Base-by-base conservation (phyloP, 2,113 vertebrate species). In the Rhipidura dahli region DNA sequence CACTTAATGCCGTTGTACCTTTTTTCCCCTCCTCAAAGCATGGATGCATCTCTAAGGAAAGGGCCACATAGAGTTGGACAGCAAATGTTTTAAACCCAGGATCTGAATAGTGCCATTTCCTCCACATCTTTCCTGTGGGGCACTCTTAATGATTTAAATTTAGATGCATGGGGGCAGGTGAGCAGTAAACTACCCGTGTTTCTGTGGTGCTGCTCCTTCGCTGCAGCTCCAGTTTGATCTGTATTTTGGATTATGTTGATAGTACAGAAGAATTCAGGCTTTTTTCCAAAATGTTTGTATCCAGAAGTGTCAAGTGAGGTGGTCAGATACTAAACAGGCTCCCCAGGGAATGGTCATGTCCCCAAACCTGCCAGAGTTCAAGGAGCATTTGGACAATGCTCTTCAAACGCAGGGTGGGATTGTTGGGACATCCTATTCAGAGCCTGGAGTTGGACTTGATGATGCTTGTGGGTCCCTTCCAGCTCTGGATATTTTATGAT, bases 1-100 rank as follows among this genome's bases (percentile, higher is more conserved):
- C 10, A 5, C 49, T 63, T 8, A 42, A 30, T 42, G 30, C 42
- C 33, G 65, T 78, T n/a, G 4, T 22, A 7, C 2, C 30, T 50
- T 49, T 57, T 49, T 14, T 6, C 3, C 5, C 3, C 2, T 49
- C 30, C 53, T 26, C 56, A 40, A 47, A 54, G 42, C 30, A 20
- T 1, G 20, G 11, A 11, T 35, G 31, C 37, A n/a, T 37, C 2
- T 1, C 21, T 39, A 49, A 16, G 39, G 47, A 66, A 61, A 82
- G 19, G 49, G 19, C 15, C 31, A 1, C 0, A 1, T 44, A 9
- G 13, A 0, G 0, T 5, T 73, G 68, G 72, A 31, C 30, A 28
- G 22, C 1, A 1, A 51, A 35, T 23, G 37, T 39, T 59, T 81
- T 22, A 71, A 75, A 71, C 9, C 20, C 11, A 7, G 56, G 23